Evolutionary conservation across 2,888 invertebrate genomes (phyloP).

Genomic region (Agonum fuliginosum): DNA sequence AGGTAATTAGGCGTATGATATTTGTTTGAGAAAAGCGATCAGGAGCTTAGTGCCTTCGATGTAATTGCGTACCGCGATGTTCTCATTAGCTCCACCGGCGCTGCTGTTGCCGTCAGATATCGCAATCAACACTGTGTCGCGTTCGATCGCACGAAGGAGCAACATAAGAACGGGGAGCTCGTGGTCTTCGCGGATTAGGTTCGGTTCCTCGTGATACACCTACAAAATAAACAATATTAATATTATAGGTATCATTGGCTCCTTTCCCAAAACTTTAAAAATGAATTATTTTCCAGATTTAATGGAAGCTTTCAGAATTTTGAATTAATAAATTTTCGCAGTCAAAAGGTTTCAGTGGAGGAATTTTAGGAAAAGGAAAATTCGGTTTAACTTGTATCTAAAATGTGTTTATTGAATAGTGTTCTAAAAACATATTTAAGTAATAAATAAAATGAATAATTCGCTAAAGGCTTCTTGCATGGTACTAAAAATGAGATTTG

Average conservation of each 20-base stretch:
- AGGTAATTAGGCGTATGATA: conserved; percentile 52
- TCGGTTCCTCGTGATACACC: conserved; percentile 73
- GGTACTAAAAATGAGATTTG: too few relatives aligned
- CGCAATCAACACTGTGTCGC: conserved; percentile 71
- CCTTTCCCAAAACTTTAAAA: background rate
- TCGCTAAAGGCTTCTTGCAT: too few relatives aligned
- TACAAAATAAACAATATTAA: conserved; percentile 62
- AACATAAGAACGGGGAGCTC: conserved; percentile 70
- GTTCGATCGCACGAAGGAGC: conserved; percentile 70
- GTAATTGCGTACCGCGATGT: conserved; percentile 70
- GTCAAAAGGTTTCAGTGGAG: too few relatives aligned
- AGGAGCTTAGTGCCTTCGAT: conserved; percentile 73
- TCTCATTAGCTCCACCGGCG: conserved; percentile 70
- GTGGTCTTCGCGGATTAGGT: conserved; percentile 71
- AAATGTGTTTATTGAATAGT: too few relatives aligned
- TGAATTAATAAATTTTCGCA: too few relatives aligned
- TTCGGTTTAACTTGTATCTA: too few relatives aligned
- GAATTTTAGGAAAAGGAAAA: too few relatives aligned
- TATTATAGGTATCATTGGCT: background rate
- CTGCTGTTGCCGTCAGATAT: conserved; percentile 69
- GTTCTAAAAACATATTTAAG: too few relatives aligned
- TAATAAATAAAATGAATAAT: too few relatives aligned
- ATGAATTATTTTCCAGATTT: too few relatives aligned
- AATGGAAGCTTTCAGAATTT: too few relatives aligned
- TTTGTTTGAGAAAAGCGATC: conserved; percentile 71